Conservation (phyloP, 1,140 invertebrate genomes). For the Brachionus paranguensis region DNA sequence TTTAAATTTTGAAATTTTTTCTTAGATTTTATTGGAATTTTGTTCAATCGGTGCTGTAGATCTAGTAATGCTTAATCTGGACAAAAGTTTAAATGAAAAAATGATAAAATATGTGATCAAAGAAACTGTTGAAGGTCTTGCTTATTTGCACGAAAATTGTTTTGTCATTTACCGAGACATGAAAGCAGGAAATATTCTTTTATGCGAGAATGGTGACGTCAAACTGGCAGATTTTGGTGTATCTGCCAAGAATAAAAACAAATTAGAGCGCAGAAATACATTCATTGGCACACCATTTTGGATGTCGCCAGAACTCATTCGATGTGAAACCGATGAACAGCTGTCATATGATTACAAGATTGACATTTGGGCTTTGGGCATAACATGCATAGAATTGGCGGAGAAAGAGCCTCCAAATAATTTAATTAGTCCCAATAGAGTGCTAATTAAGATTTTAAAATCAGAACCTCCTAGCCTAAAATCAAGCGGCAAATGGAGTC, state of each 20-base stretch:
- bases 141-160: slow-evolving; percentile 37
- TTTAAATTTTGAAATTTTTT: background rate
- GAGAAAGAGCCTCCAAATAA: slow-evolving; percentile 88
- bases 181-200: slow-evolving; percentile 96
- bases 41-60: slow-evolving; percentile 41
- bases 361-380: slow-evolving; percentile 84
- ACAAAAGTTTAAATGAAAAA: slow-evolving; percentile 26
- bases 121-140: slow-evolving; percentile 29
- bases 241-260: slow-evolving; percentile 54
- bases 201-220: slow-evolving; percentile 93
- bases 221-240: slow-evolving; percentile 67
- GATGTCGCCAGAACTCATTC: slow-evolving; percentile 77
- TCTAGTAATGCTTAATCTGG: slow-evolving; percentile 37
- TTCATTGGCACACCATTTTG: slow-evolving; percentile 94
- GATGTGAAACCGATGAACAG: slow-evolving; percentile 36
- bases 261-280: slow-evolving; percentile 88
- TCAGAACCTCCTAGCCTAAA: slow-evolving; percentile 93
- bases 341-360: slow-evolving; percentile 83
- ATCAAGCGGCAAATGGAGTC: slow-evolving; percentile 90
- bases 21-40: slow-evolving; percentile 41
- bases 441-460: slow-evolving; percentile 61
- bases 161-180: slow-evolving; percentile 66
- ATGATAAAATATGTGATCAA: slow-evolving; percentile 37
- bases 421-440: background rate
- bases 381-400: slow-evolving; percentile 96